These are phyloP conservation scores for Neodiprion pinetum DNA, from an alignment of 1,140 invertebrate species.

Conservation along the genomic window DNA sequence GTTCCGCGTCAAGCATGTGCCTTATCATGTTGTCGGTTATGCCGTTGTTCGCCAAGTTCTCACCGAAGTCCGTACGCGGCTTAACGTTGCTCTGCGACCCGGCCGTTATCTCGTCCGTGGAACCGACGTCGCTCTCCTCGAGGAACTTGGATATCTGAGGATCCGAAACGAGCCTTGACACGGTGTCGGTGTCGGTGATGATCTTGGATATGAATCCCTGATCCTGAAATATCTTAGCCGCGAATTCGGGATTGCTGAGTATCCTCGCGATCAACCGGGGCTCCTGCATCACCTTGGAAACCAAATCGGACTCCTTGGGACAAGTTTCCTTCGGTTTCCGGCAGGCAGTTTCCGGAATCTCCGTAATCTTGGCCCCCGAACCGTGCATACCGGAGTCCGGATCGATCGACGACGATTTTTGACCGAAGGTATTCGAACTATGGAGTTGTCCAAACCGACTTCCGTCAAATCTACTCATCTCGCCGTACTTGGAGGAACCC, in stretches of 20 bases:
- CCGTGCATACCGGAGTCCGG: neutral
- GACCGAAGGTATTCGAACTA: neutral
- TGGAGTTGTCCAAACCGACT: neutral
- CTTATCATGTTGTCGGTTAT: constrained; percentile 29
- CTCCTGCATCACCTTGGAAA: constrained; percentile 35
- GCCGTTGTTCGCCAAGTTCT: constrained; percentile 18
- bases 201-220: constrained; percentile 49
- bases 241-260: constrained; percentile 43
- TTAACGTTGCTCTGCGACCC: neutral
- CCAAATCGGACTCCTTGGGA: constrained; percentile 28
- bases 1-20: constrained; percentile 27
- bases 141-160: constrained; percentile 45
- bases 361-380: neutral
- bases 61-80: neutral
- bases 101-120: neutral
- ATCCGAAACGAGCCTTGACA: constrained; percentile 43
- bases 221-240: constrained; percentile 51
- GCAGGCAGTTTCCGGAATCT: neutral
- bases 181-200: constrained; percentile 43
- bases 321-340: constrained; percentile 34
- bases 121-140: constrained; percentile 30
- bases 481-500: neutral
- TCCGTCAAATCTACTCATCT: neutral
- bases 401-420: neutral
- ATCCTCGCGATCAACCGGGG: constrained; percentile 39